Evolutionary conservation across 2,797 vertebrate genomes (phyloP).

Genomic region (Nothura maculosa): DNA sequence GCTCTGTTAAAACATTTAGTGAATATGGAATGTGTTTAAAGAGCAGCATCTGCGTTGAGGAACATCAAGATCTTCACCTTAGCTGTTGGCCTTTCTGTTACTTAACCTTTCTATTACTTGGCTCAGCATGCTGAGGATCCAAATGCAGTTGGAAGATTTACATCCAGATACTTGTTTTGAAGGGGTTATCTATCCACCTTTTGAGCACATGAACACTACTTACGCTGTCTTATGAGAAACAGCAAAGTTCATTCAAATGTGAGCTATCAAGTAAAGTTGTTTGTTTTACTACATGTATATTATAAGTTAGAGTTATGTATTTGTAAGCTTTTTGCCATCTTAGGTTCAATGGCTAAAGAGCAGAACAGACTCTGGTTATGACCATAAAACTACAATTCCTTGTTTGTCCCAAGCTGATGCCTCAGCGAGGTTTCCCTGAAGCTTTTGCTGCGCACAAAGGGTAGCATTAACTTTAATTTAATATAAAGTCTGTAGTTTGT

Average conservation of each 20-base stretch:
- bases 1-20: background rate
- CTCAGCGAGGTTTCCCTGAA: background rate
- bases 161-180: background rate
- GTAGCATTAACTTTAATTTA: background rate
- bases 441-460: background rate
- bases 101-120: background rate
- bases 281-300: background rate
- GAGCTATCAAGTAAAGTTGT: background rate
- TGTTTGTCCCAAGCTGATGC: background rate
- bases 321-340: background rate
- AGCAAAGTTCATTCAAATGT: constrained; percentile 17
- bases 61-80: background rate
- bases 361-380: background rate
- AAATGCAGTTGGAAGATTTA: background rate
- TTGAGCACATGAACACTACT: background rate
- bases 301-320: background rate
- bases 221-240: background rate
- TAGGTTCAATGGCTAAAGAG: background rate
- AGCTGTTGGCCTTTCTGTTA: background rate
- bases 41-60: background rate
- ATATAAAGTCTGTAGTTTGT: background rate
- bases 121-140: background rate
- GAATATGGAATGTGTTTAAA: constrained; percentile 17
- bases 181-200: background rate
- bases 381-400: background rate